These are phyloP conservation scores for Sceloporus tristichus DNA, from an alignment of 2,113 vertebrate genomes.

Conservation along the genomic window DNA sequence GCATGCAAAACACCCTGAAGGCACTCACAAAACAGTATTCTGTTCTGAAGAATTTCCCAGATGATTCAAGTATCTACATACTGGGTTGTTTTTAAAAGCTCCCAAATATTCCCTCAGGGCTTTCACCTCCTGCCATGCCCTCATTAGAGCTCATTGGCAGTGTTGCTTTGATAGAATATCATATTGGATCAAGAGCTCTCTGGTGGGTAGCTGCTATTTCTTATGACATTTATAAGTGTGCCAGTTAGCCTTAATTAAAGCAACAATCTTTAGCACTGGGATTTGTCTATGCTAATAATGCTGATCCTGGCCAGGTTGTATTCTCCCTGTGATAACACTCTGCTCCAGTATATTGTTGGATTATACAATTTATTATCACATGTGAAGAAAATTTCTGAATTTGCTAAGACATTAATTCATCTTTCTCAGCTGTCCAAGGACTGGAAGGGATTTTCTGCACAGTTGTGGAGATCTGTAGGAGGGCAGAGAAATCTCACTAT, in stretches of 20 bases:
- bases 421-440: neutral
- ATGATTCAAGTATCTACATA: constrained; percentile 4
- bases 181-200: fast-evolving
- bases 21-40: neutral
- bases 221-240: neutral
- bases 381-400: neutral
- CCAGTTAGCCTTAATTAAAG: constrained; percentile 36
- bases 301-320: neutral
- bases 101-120: neutral
- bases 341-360: neutral
- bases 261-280: neutral
- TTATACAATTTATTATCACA: neutral
- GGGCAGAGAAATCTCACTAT: too few relatives aligned
- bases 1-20: neutral
- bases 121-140: neutral
- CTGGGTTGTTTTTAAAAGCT: neutral
- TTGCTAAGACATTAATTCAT: neutral
- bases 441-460: neutral
- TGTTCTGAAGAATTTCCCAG: constrained; percentile 7
- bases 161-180: constrained; percentile 4
- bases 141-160: neutral
- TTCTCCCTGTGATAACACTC: neutral
- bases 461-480: neutral
- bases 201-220: neutral
- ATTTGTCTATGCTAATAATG: neutral